Evolutionary conservation across 2,888 invertebrate species (phyloP).

Genomic region (Thalpophila matura): DNA sequence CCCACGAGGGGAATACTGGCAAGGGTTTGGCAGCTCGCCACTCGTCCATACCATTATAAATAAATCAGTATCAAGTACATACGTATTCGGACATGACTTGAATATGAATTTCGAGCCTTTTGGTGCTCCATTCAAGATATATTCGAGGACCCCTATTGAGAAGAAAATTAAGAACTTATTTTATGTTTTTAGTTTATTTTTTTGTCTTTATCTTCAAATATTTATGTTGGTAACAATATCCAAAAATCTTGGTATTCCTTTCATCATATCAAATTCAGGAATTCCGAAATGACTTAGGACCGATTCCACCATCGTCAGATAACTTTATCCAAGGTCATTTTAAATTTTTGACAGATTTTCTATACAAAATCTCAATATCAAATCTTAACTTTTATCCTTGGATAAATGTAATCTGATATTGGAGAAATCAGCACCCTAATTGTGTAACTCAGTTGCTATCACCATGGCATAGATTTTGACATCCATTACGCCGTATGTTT

Average conservation of each 20-base stretch:
- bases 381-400: too few relatives aligned
- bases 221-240: not conserved
- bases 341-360: too few relatives aligned
- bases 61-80: slow-evolving; percentile 39
- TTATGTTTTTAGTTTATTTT: not conserved
- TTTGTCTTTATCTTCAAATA: not conserved
- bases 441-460: too few relatives aligned
- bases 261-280: too few relatives aligned
- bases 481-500: too few relatives aligned
- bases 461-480: too few relatives aligned
- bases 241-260: not conserved
- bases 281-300: too few relatives aligned
- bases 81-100: slow-evolving; percentile 5
- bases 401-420: too few relatives aligned
- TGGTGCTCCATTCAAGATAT: slow-evolving; percentile 15
- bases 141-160: slow-evolving; percentile 9
- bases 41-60: slow-evolving; percentile 34
- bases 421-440: too few relatives aligned
- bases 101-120: slow-evolving; percentile 26
- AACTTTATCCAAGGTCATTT: too few relatives aligned
- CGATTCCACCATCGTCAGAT: too few relatives aligned
- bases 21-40: slow-evolving; percentile 52
- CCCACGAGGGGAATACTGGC: slow-evolving; percentile 25
- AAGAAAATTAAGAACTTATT: slow-evolving; percentile 13
- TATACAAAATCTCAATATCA: too few relatives aligned